A percentile compares a stretch with the other conserved stretches of the same genome.
These are phyloP conservation scores for Galeruca laticollis DNA, from an alignment of 2,888 invertebrate genomes.

Conservation along the genomic window DNA sequence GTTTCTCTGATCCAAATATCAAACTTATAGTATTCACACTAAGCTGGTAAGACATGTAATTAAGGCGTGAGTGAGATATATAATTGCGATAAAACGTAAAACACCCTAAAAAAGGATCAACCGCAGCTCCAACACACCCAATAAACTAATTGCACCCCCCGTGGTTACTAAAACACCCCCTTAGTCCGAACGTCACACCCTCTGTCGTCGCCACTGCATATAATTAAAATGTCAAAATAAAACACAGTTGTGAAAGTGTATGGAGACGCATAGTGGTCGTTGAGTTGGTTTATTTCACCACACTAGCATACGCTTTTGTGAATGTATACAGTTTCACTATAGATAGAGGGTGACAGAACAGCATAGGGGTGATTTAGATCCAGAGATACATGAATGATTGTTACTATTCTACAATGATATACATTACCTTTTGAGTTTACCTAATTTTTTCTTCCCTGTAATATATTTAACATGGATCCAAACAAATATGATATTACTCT, in stretches of 20 bases:
- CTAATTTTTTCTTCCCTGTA: no score
- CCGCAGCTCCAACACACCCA: conserved; percentile 51
- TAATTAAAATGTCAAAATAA: conserved; percentile 53
- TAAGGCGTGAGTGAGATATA: conserved; percentile 35
- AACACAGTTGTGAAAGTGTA: conserved; percentile 2
- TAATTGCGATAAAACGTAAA: conserved; percentile 30
- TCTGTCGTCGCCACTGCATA: conserved; percentile 50
- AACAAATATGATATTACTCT: no score
- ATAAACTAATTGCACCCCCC: conserved; percentile 54
- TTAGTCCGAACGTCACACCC: conserved; percentile 44
- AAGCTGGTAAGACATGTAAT: conserved; percentile 20
- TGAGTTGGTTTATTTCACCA: conserved; percentile 1
- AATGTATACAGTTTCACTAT: background rate
- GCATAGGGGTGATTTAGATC: background rate
- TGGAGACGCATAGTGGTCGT: conserved; percentile 2
- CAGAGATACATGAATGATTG: background rate
- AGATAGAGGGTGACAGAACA: conserved; percentile 8
- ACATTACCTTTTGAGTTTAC: no score
- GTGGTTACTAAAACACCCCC: conserved; percentile 51
- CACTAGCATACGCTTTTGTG: conserved; percentile 5
- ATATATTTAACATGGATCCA: no score
- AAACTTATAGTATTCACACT: background rate
- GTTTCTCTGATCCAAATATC: no score
- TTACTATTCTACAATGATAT: background rate
- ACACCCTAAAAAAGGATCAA: conserved; percentile 40